Evolutionary conservation across 2,113 vertebrate genomes (phyloP).

Genomic region (Gorsachius goisagi): DNA sequence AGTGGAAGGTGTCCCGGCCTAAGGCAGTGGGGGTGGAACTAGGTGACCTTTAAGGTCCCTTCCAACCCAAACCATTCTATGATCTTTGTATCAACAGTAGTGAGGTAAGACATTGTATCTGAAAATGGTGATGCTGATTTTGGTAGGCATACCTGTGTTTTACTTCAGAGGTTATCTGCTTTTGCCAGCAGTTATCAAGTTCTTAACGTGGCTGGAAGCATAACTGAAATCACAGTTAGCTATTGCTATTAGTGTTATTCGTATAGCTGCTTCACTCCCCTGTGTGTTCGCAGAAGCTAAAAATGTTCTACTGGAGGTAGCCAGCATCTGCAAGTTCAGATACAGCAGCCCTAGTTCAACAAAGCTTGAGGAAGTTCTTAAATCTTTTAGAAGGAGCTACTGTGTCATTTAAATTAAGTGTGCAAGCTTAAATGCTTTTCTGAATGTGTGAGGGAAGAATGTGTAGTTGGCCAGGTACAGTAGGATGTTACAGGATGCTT

Average conservation of each 20-base stretch:
- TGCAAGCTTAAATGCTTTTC: background rate
- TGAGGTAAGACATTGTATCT: background rate
- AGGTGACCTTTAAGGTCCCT: too few species aligned
- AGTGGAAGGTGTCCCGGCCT: too few species aligned
- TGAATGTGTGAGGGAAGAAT: background rate
- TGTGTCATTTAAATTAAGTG: background rate
- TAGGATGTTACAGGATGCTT: background rate
- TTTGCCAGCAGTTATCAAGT: background rate
- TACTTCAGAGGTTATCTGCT: background rate
- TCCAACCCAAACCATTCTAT: too few species aligned
- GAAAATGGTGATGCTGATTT: background rate
- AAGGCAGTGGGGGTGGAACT: too few species aligned
- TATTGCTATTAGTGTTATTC: background rate
- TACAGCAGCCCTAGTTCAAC: background rate
- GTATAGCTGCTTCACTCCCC: accelerated
- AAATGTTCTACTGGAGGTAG: background rate
- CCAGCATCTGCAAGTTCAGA: background rate
- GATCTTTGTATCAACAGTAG: background rate
- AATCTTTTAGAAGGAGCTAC: background rate
- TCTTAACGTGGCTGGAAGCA: background rate
- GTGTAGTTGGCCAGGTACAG: background rate
- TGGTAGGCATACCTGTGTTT: background rate
- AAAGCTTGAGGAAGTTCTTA: background rate
- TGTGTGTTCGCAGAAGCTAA: background rate
- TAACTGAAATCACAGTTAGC: background rate